Evolutionary conservation across 2,797 vertebrate genomes (phyloP).

Genomic region (Typhlichthys eigenmanni): DNA sequence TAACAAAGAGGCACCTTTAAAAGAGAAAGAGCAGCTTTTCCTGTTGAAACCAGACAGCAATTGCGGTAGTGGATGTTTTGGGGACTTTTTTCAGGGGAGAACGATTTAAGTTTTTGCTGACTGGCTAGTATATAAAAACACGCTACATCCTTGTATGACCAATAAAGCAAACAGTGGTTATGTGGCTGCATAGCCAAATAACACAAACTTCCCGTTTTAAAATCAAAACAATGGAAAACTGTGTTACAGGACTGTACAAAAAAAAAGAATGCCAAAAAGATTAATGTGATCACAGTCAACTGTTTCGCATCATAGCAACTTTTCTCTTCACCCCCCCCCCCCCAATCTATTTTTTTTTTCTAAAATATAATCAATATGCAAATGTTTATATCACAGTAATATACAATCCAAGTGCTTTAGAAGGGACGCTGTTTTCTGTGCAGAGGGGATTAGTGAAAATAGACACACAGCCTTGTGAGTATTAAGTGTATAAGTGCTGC

Average conservation of each 20-base stretch:
- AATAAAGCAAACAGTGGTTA: slow-evolving; percentile 45
- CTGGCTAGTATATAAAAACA: slow-evolving; percentile 41
- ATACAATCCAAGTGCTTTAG: slow-evolving; percentile 83
- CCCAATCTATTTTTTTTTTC: slow-evolving; percentile 66
- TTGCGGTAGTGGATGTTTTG: slow-evolving; percentile 41
- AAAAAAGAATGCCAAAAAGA: slow-evolving; percentile 28
- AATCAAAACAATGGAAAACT: slow-evolving; percentile 46
- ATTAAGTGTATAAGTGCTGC: slow-evolving; percentile 33
- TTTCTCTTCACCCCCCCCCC: slow-evolving; percentile 57
- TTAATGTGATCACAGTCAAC: slow-evolving; percentile 46
- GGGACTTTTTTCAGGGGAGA: slow-evolving; percentile 30
- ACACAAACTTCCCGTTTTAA: slow-evolving; percentile 38
- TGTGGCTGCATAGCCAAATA: slow-evolving; percentile 53
- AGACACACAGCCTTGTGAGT: slow-evolving; percentile 50
- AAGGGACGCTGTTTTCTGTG: slow-evolving; percentile 60
- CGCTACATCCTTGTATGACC: slow-evolving; percentile 57
- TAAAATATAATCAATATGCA: slow-evolving; percentile 82
- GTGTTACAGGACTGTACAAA: slow-evolving; percentile 62
- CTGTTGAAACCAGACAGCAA: slow-evolving; percentile 37
- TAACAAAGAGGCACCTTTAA: slow-evolving; percentile 74
- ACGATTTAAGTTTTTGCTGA: slow-evolving; percentile 27
- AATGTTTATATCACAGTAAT: slow-evolving; percentile 82
- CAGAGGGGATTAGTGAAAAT: slow-evolving; percentile 38
- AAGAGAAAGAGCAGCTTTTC: slow-evolving; percentile 70
- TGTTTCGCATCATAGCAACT: slow-evolving; percentile 48